phyloP scores from a whole-genome alignment of 2,888 invertebrate genomes.

The Erannis defoliaria region DNA sequence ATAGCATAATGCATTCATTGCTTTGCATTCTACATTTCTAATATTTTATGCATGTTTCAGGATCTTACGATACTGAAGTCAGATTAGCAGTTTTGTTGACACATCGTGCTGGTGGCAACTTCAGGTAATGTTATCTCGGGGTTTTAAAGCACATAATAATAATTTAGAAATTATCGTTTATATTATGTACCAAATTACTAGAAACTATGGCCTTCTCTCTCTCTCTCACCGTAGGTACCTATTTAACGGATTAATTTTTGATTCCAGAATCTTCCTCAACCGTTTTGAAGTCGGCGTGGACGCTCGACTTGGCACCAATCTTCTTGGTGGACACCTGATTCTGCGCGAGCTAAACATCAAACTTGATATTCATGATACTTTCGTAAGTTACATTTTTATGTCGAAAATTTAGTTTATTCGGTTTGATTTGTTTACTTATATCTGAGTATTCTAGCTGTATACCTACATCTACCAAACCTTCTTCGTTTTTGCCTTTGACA shows the following conservation, averaged over 20 bases:
- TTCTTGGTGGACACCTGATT: slow-evolving; percentile 58
- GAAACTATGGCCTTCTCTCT: too few relatives aligned
- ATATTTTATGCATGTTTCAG: slow-evolving; percentile 49
- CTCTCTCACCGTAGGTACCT: too few relatives aligned
- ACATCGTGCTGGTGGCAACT: slow-evolving; percentile 61
- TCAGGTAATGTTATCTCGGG: slow-evolving; percentile 51
- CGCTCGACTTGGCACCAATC: slow-evolving; percentile 59
- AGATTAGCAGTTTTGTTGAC: slow-evolving; percentile 51
- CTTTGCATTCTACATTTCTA: too few relatives aligned
- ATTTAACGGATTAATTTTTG: too few relatives aligned
- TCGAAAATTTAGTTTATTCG: not conserved
- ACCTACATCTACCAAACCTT: not conserved
- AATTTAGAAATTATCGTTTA: not conserved
- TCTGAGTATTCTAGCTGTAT: not conserved
- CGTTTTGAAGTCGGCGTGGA: slow-evolving; percentile 61
- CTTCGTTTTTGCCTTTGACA: slow-evolving; percentile 40
- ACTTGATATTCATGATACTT: slow-evolving; percentile 62
- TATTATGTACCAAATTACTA: too few relatives aligned
- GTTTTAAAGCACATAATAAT: not conserved
- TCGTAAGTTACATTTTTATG: slow-evolving; percentile 51
- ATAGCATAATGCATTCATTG: too few relatives aligned
- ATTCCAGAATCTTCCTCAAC: slow-evolving; percentile 66
- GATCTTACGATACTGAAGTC: slow-evolving; percentile 60
- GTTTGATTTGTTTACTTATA: not conserved
- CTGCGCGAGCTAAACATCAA: slow-evolving; percentile 62